Evolutionary conservation across 2,888 invertebrate genomes (phyloP).

Genomic region (Smittia aterrima): DNA sequence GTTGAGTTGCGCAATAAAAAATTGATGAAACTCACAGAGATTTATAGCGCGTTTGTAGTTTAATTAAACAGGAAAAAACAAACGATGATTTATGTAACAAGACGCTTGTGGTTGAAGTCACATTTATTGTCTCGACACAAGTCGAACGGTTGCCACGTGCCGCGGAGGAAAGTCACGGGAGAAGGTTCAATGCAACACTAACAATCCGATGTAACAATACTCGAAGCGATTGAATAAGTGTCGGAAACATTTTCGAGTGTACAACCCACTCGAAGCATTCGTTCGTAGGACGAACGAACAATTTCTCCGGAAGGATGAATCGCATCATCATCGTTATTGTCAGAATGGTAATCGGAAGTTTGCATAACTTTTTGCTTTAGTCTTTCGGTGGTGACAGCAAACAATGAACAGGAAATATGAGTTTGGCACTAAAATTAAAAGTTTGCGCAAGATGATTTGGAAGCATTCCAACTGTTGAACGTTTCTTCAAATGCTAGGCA

Average conservation of each 20-base stretch:
- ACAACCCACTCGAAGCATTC: background rate
- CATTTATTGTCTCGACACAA: background rate
- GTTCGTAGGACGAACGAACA: too few species aligned
- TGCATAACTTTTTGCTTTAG: conserved; percentile 23
- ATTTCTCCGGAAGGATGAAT: conserved; percentile 20
- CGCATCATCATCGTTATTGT: background rate
- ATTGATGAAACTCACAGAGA: too few species aligned
- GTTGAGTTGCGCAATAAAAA: background rate
- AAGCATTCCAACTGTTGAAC: background rate
- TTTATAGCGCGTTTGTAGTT: too few species aligned
- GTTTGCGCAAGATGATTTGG: background rate
- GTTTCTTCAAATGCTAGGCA: too few species aligned
- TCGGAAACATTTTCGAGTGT: conserved; percentile 3
- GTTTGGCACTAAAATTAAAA: background rate
- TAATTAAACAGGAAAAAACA: conserved; percentile 21
- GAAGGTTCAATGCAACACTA: background rate
- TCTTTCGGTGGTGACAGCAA: background rate
- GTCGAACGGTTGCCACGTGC: conserved; percentile 11
- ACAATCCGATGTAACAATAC: background rate
- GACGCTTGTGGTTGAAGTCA: conserved; percentile 29
- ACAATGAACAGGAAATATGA: background rate
- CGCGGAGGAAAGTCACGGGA: conserved; percentile 14
- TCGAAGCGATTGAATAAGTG: background rate
- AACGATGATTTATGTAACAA: conserved; percentile 23
- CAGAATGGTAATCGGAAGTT: conserved; percentile 22